Percentiles rank a stretch among this genome's conserved stretches.
Conservation (phyloP, 2,797 vertebrate species). For the Bryconaethiops microstoma region DNA sequence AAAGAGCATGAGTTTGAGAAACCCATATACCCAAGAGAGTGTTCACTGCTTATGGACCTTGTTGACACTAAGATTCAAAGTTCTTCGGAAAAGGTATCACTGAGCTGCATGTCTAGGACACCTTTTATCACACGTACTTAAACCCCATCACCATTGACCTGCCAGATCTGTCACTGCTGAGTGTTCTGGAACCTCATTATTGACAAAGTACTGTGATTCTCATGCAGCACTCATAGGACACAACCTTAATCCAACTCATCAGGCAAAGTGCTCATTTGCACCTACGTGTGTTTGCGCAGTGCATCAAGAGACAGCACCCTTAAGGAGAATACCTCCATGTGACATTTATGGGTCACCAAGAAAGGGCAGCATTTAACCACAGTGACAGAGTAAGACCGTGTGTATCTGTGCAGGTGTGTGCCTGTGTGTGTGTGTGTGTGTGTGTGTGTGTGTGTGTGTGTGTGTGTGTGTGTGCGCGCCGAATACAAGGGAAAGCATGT, state of each 20-base stretch:
- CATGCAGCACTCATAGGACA: background rate
- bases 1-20: too few relatives aligned
- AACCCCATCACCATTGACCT: background rate
- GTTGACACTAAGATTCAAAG: background rate
- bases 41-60: background rate
- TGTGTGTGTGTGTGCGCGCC: background rate
- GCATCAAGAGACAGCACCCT: background rate
- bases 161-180: background rate
- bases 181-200: background rate
- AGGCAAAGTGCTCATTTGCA: slow-evolving; percentile 1
- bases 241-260: background rate
- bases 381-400: background rate
- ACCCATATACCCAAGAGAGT: background rate
- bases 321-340: background rate
- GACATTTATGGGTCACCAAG: slow-evolving; percentile 18
- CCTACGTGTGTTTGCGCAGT: background rate
- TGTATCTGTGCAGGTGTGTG: slow-evolving; percentile 9
- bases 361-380: background rate
- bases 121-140: background rate
- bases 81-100: background rate
- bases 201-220: background rate
- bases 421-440: too few relatives aligned
- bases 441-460: too few relatives aligned
- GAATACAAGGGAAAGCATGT: background rate
- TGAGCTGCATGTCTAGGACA: background rate